phyloP scores from a whole-genome alignment of 2,797 vertebrate genomes.

The Hephaestus fuliginosus region DNA sequence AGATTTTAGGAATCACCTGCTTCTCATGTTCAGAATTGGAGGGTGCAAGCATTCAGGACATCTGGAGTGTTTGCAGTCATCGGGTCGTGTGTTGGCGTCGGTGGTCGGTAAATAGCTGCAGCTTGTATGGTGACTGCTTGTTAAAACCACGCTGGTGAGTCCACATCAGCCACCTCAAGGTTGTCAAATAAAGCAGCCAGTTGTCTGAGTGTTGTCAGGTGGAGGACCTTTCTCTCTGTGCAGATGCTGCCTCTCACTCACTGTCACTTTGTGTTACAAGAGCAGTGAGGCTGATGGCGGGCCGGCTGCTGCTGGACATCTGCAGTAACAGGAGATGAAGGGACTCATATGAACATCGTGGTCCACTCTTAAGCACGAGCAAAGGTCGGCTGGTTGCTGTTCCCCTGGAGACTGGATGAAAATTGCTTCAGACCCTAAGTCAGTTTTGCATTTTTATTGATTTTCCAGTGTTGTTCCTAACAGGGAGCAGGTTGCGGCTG shows the following conservation, averaged over 20 bases:
- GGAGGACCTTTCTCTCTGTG: conserved; percentile 3
- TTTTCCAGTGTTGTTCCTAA: conserved; percentile 10
- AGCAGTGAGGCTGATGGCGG: conserved; percentile 21
- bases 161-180: conserved; percentile 1
- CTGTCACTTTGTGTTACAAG: conserved; percentile 39
- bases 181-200: neutral
- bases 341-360: conserved; percentile 34
- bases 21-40: neutral
- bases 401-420: neutral
- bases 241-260: conserved; percentile 64
- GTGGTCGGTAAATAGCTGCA: neutral
- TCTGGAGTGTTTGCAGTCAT: neutral
- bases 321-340: conserved; percentile 49
- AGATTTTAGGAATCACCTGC: neutral
- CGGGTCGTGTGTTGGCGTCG: neutral
- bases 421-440: neutral
- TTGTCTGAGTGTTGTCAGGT: conserved; percentile 22
- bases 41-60: neutral
- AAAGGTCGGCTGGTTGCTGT: neutral
- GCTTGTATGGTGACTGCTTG: neutral
- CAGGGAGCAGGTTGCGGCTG: neutral
- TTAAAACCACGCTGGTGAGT: neutral
- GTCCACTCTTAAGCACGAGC: conserved; percentile 3
- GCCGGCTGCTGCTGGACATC: conserved; percentile 40
- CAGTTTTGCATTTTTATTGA: conserved; percentile 21